Conservation (phyloP, 1,140 invertebrate species). For the Cyphomyrmex costatus region DNA sequence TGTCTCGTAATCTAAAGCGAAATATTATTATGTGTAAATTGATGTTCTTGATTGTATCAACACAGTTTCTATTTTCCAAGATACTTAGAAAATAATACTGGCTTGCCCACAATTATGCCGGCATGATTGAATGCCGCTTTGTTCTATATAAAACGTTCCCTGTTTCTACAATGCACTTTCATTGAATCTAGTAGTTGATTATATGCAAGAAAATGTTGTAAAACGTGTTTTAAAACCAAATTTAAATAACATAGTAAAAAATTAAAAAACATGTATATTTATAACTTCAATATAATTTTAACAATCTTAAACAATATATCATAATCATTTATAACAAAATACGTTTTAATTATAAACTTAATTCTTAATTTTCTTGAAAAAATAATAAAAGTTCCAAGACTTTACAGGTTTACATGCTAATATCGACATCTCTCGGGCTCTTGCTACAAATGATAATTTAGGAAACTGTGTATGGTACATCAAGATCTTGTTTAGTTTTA, state of each 20-base stretch:
- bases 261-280: background rate
- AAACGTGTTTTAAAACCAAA: background rate
- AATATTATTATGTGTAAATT: slow-evolving; percentile 20
- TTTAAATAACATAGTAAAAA: background rate
- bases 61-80: slow-evolving; percentile 32
- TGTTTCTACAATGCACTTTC: background rate
- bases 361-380: background rate
- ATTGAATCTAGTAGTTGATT: background rate
- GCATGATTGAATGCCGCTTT: background rate
- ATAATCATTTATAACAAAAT: background rate
- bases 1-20: slow-evolving; percentile 23
- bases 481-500: background rate
- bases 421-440: background rate
- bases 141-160: background rate
- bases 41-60: slow-evolving; percentile 9
- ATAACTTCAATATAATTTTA: background rate
- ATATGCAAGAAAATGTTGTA: background rate
- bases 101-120: background rate
- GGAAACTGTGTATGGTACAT: slow-evolving; percentile 18
- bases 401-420: background rate
- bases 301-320: background rate
- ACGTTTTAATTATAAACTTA: background rate
- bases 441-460: slow-evolving; percentile 26
- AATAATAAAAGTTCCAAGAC: background rate
- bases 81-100: slow-evolving; percentile 2